Evolutionary conservation across 2,113 vertebrate genomes (phyloP).

Genomic region (Polyodon spathula): DNA sequence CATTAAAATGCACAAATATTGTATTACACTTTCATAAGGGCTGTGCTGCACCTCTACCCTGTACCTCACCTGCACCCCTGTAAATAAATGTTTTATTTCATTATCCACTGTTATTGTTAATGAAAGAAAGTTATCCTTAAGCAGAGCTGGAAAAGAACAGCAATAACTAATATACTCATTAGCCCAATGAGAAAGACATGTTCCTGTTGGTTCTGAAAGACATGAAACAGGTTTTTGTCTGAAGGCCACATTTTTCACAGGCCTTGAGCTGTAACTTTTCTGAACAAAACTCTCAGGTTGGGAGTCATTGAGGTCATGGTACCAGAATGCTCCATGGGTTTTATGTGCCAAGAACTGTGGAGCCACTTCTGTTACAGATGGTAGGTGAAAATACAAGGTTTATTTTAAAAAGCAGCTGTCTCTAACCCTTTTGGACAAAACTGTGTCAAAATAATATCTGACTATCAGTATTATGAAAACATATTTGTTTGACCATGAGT

Average conservation of each 20-base stretch:
- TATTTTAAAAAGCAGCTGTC: background rate
- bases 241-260: background rate
- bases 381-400: background rate
- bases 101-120: too few species aligned
- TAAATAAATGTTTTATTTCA: too few species aligned
- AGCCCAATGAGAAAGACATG: background rate
- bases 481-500: conserved; percentile 37
- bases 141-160: too few species aligned
- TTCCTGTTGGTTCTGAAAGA: conserved; percentile 9
- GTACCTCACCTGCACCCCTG: too few species aligned
- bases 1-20: too few species aligned
- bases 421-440: background rate
- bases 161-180: background rate
- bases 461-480: conserved; percentile 30
- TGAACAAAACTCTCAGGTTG: background rate
- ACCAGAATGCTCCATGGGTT: conserved; percentile 1
- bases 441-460: conserved; percentile 5
- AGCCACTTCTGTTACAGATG: background rate
- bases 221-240: conserved; percentile 7
- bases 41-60: too few species aligned
- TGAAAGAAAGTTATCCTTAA: too few species aligned
- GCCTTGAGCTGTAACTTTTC: background rate
- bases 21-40: too few species aligned
- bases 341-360: conserved; percentile 12
- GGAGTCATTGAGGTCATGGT: conserved; percentile 3